Base-by-base conservation (phyloP, 1,140 invertebrate species). In the Eriosoma lanigerum region DNA sequence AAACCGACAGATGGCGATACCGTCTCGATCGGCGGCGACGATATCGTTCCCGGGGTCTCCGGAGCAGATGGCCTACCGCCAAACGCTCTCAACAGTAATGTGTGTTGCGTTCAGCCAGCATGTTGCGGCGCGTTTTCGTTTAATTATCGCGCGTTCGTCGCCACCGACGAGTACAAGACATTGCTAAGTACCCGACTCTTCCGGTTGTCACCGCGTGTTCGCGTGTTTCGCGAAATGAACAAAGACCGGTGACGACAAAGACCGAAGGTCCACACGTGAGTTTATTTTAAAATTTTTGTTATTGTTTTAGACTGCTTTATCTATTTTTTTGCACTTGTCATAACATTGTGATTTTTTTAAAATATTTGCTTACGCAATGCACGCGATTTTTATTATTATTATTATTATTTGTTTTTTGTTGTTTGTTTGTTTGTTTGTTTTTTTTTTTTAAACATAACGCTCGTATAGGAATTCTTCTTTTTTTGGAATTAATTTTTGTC, bases 91-190 rank as follows among this genome's bases (percentile, higher is more conserved):
- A 38, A 38, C 75, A 78, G 75, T 78, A 6, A 62, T 78, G 75
- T 38, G 75, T 60, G 54, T 78, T 78, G 75, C 75, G 15, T 78
- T 9, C 21, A 56, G 32, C 75, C 21, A 78, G 62, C 75, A 56
- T 32, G 72, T 76, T 38, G 56, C 75, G 75, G 75, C 56, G 75
- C 21, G 75, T 68, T 26, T n/a, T 38, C n/a, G 66, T 68, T 46
- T 21, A 9, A 10, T 12, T 29, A 29, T 38, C 32, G 29, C n/a
- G 29, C 29, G 32, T 5, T 62, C 60, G 60, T 8, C 6, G n/a
- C 8, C 29, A 4, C 26, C 15, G 32, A 3, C 60, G 29, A 6
- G 32, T 62, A 32, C 3, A n/a, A n/a, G n/a, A n/a, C n/a, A n/a
- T n/a, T n/a, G n/a, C n/a, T n/a, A n/a, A n/a, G 19, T 64, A 38